A percentile compares a stretch with the other conserved stretches of the same genome.
These are phyloP conservation scores for Vespertilio murinus DNA, from an alignment of 2,797 vertebrate genomes.

Conservation along the genomic window DNA sequence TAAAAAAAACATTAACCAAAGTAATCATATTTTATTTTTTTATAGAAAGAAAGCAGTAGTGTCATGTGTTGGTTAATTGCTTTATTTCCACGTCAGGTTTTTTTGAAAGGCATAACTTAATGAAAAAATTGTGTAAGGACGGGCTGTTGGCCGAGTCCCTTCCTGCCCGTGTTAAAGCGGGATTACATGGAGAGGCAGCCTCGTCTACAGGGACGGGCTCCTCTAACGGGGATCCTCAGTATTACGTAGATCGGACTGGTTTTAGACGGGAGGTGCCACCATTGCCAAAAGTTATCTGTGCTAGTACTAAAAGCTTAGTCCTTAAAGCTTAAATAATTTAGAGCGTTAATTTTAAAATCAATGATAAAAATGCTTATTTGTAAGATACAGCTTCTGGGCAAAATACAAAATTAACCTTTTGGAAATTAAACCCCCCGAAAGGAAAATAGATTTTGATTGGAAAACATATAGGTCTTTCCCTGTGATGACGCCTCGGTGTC, in stretches of 20 bases:
- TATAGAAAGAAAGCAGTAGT: background rate
- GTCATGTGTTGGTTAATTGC: background rate
- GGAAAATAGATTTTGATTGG: background rate
- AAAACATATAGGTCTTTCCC: background rate
- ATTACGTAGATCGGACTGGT: background rate
- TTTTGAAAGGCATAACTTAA: conserved; percentile 25
- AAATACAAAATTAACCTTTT: conserved; percentile 16
- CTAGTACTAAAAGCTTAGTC: background rate
- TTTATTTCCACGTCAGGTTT: background rate
- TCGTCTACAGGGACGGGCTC: background rate
- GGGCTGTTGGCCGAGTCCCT: background rate
- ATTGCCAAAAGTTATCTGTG: background rate
- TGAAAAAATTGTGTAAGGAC: background rate
- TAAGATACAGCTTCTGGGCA: background rate
- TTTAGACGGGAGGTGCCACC: background rate
- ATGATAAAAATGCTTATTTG: conserved; percentile 4
- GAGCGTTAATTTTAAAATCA: background rate
- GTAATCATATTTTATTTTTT: background rate
- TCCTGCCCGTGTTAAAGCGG: background rate
- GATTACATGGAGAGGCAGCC: background rate
- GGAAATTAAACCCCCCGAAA: background rate
- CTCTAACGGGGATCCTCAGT: background rate
- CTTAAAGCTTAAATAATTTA: conserved; percentile 38
- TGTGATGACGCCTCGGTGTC: background rate
- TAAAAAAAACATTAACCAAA: background rate